These are phyloP conservation scores for Plebejus anna DNA, from an alignment of 2,888 invertebrate species.

Conservation along the genomic window DNA sequence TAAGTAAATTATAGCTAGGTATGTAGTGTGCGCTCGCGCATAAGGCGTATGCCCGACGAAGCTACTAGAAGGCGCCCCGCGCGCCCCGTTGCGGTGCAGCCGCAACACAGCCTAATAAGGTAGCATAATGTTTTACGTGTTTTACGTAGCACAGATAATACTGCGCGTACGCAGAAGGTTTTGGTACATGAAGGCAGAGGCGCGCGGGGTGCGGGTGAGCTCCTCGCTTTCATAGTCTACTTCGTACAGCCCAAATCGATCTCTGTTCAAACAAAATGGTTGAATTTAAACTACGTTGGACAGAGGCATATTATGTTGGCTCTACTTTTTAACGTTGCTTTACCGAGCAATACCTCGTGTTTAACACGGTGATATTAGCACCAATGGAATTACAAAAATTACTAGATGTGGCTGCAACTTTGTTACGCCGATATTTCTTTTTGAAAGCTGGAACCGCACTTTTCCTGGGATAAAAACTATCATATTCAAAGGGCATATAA, in stretches of 20 bases:
- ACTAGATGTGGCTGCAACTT: background rate
- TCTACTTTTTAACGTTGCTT: too few species aligned
- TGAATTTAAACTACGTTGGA: background rate
- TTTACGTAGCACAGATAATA: slow-evolving; percentile 38
- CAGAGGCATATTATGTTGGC: background rate
- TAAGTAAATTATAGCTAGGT: too few species aligned
- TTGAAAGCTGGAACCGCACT: background rate
- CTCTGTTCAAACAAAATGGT: slow-evolving; percentile 13
- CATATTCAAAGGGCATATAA: too few species aligned
- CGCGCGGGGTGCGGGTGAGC: slow-evolving; percentile 51
- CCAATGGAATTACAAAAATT: too few species aligned
- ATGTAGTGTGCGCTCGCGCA: too few species aligned
- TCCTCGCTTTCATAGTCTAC: slow-evolving; percentile 46
- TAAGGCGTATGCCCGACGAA: too few species aligned
- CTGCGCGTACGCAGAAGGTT: slow-evolving; percentile 45
- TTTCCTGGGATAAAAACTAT: background rate
- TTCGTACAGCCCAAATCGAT: slow-evolving; percentile 51
- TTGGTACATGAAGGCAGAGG: slow-evolving; percentile 51
- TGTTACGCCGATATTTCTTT: background rate
- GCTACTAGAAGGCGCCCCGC: too few species aligned
- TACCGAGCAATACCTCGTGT: background rate
- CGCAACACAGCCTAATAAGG: background rate
- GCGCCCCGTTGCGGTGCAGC: too few species aligned
- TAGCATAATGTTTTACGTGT: background rate
- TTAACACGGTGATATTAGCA: too few species aligned